Conservation (phyloP, 2,888 invertebrate genomes). For the Darwinula stevensoni region DNA sequence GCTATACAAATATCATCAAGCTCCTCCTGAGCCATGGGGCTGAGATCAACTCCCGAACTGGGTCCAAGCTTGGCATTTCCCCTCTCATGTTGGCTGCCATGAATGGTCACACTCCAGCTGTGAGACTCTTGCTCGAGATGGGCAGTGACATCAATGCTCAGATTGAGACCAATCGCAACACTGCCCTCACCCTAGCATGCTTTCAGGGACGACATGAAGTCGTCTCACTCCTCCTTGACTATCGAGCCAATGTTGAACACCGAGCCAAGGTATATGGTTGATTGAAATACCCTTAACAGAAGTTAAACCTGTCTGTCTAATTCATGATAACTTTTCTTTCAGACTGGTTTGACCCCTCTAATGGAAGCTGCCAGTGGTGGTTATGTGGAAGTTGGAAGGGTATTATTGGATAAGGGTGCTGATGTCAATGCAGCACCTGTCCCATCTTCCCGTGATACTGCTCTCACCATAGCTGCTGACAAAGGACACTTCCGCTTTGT, state of each 20-base stretch:
- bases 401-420: conserved; percentile 79
- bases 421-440: conserved; percentile 97
- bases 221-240: conserved; percentile 73
- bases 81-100: conserved; percentile 97
- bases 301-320: neutral
- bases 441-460: conserved; percentile 88
- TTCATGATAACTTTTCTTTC: conserved; percentile 9
- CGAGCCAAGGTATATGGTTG: conserved; percentile 48
- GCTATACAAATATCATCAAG: conserved; percentile 92
- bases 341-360: conserved; percentile 86
- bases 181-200: conserved; percentile 89
- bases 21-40: conserved; percentile 74
- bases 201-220: conserved; percentile 98
- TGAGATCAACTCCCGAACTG: conserved; percentile 91
- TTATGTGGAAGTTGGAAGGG: conserved; percentile 89
- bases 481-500: conserved; percentile 75
- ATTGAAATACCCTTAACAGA: no score
- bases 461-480: conserved; percentile 96
- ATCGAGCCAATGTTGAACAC: conserved; percentile 95
- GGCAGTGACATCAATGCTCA: conserved; percentile 98
- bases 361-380: conserved; percentile 99
- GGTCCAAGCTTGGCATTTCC: conserved; percentile 88
- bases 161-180: conserved; percentile 96
- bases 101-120: conserved; percentile 87
- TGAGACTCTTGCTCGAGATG: conserved; percentile 75